These are phyloP conservation scores for Phalacrocorax carbo DNA, from an alignment of 2,113 vertebrate genomes.

Conservation along the genomic window DNA sequence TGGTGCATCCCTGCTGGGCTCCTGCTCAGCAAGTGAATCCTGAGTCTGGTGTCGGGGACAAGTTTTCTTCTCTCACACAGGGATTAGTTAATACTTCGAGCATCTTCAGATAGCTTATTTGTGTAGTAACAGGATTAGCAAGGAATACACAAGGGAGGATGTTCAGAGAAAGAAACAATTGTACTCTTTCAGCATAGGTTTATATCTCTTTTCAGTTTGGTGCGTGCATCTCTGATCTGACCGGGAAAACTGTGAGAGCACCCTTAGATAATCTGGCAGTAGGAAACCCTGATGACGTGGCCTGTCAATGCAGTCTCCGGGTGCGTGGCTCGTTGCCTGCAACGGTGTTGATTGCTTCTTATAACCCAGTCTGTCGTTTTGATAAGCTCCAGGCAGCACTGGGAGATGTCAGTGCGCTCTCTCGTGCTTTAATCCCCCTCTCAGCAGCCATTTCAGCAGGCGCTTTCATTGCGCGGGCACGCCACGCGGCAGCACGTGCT, in stretches of 20 bases:
- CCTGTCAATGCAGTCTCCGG: not conserved
- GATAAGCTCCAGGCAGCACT: not conserved
- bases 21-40: not conserved
- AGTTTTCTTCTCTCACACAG: too few species aligned
- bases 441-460: not conserved
- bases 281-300: not conserved
- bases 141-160: not conserved
- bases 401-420: not conserved
- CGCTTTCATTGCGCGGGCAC: not conserved
- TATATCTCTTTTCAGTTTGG: not conserved
- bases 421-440: not conserved
- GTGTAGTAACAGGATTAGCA: not conserved
- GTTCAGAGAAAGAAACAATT: not conserved
- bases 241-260: not conserved
- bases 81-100: not conserved
- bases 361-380: not conserved
- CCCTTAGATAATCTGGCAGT: not conserved
- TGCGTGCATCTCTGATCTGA: not conserved
- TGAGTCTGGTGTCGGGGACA: not conserved
- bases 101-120: not conserved
- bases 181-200: not conserved
- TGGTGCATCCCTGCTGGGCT: not conserved
- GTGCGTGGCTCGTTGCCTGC: not conserved
- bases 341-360: rapidly evolving
- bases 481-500: not conserved